phyloP scores from a whole-genome alignment of 1,140 invertebrate genomes.

The Plectus sambesii region DNA sequence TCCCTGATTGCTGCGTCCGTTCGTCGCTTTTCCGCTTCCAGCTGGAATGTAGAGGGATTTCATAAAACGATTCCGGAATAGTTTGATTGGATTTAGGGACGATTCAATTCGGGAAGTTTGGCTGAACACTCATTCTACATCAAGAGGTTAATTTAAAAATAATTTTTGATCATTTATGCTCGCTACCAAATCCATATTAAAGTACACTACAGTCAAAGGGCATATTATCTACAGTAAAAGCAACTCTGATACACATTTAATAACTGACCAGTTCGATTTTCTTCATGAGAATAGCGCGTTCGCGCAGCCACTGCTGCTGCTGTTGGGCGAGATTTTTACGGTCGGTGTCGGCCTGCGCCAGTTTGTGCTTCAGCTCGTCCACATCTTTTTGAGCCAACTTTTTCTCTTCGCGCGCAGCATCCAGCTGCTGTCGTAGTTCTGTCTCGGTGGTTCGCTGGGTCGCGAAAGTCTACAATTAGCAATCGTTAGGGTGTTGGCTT shows the following conservation, averaged over 20 bases:
- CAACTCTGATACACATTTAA: constrained; percentile 11
- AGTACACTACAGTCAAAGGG: no score
- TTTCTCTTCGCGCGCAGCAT: constrained; percentile 41
- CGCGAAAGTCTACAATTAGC: constrained; percentile 31
- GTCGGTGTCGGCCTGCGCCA: constrained; percentile 33
- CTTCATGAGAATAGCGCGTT: constrained; percentile 37
- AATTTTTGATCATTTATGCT: no score
- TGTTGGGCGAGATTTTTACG: constrained; percentile 16
- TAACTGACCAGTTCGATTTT: constrained; percentile 42
- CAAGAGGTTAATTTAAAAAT: no score
- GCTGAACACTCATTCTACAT: no score
- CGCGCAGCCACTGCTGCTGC: constrained; percentile 41
- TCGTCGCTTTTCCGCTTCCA: constrained; percentile 41
- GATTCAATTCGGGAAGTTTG: no score
- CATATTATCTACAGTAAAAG: no score
- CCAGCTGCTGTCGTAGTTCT: constrained; percentile 38
- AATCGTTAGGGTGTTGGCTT: no score
- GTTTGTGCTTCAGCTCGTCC: constrained; percentile 32
- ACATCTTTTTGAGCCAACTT: constrained; percentile 33
- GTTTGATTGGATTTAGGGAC: no score
- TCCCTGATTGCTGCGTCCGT: constrained; percentile 43
- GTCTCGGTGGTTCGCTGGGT: constrained; percentile 33
- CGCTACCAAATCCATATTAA: no score
- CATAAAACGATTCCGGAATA: no score
- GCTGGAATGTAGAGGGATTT: no score